A percentile compares a stretch with the other conserved stretches of the same genome.
These are phyloP conservation scores for Reticulitermes lucifugus DNA, from an alignment of 2,888 invertebrate genomes.

Conservation along the genomic window DNA sequence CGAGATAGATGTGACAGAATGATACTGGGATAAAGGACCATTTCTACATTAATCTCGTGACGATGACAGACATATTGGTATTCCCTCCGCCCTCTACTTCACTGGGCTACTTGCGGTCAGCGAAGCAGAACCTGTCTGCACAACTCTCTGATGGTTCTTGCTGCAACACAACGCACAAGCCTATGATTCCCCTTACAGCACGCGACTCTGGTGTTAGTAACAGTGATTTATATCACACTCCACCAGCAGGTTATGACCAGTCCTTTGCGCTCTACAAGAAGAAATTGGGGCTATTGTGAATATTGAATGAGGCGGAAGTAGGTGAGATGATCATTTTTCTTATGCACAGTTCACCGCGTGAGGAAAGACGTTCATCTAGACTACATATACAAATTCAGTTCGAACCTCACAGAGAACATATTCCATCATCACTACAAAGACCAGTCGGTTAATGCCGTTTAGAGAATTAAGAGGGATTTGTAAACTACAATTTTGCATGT, in stretches of 20 bases:
- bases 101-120: slow-evolving; percentile 25
- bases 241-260: neutral
- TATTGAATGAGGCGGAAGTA: too few species aligned
- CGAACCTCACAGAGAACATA: too few species aligned
- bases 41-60: slow-evolving; percentile 27
- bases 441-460: too few species aligned
- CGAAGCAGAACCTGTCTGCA: slow-evolving; percentile 27
- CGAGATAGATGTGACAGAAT: slow-evolving; percentile 12
- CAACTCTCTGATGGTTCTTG: slow-evolving; percentile 3
- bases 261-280: too few species aligned
- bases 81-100: neutral
- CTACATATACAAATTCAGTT: too few species aligned
- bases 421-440: too few species aligned
- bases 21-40: neutral
- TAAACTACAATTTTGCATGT: too few species aligned
- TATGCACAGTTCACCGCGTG: too few species aligned
- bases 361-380: too few species aligned
- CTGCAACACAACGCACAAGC: neutral
- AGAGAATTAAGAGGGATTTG: too few species aligned
- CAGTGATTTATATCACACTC: slow-evolving; percentile 6
- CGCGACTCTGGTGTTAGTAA: neutral
- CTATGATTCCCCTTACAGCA: slow-evolving; percentile 6
- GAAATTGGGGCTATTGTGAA: too few species aligned
- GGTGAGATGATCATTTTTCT: too few species aligned
- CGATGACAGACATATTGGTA: slow-evolving; percentile 30